phyloP scores from a whole-genome alignment of 2,888 invertebrate genomes.

The Physocephala rufipes region DNA sequence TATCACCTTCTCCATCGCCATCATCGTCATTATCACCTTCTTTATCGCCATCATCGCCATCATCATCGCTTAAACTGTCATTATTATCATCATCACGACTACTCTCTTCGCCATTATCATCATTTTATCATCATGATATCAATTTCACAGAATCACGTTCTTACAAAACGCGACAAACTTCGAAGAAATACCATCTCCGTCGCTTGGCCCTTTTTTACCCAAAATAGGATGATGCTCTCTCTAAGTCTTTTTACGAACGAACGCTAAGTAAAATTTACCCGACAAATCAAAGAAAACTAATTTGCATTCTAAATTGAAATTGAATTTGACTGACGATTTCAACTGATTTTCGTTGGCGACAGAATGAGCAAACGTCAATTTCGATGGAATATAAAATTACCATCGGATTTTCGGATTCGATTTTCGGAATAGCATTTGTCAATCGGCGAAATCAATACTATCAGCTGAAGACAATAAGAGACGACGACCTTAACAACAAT shows the following conservation, averaged over 20 bases:
- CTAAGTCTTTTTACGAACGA: conserved; percentile 3
- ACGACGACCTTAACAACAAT: background rate
- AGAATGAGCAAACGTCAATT: conserved; percentile 45
- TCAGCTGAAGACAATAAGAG: conserved; percentile 41
- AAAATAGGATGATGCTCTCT: background rate
- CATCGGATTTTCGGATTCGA: background rate
- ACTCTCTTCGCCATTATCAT: background rate
- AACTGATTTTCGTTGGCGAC: conserved; percentile 36
- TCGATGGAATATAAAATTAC: conserved; percentile 58
- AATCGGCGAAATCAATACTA: conserved; percentile 49
- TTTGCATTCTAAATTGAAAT: conserved; percentile 64
- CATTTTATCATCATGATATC: too few species aligned
- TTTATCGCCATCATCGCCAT: background rate
- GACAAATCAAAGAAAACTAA: conserved; percentile 51
- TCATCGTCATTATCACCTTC: too few species aligned
- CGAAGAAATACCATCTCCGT: too few species aligned
- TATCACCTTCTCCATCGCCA: too few species aligned
- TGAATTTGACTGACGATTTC: conserved; percentile 54
- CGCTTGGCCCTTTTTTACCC: too few species aligned
- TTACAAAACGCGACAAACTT: too few species aligned
- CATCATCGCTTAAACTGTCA: background rate
- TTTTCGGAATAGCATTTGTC: conserved; percentile 54
- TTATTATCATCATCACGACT: conserved; percentile 1
- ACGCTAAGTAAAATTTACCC: conserved; percentile 40
- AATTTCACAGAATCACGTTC: too few species aligned